These are phyloP conservation scores for Lagodon rhomboides DNA, from an alignment of 2,797 vertebrate genomes.

Conservation along the genomic window DNA sequence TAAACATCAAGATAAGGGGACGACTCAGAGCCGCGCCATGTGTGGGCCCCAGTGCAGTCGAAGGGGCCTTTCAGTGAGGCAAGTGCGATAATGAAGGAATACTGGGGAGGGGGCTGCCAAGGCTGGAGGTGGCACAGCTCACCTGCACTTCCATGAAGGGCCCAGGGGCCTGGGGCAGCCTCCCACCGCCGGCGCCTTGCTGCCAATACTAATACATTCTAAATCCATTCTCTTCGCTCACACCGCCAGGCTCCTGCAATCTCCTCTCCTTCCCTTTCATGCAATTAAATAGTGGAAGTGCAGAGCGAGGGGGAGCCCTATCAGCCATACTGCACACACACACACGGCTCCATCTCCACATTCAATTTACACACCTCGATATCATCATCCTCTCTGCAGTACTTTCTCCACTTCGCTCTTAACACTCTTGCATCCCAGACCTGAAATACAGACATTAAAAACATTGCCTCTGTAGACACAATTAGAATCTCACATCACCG, in stretches of 20 bases:
- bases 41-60: conserved; percentile 79
- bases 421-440: conserved; percentile 74
- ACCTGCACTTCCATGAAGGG: conserved; percentile 84
- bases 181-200: conserved; percentile 82
- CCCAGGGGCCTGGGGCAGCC: conserved; percentile 79
- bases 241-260: conserved; percentile 83
- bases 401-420: conserved; percentile 77
- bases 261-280: conserved; percentile 87
- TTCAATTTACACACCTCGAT: conserved; percentile 87
- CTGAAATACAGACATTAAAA: conserved; percentile 83
- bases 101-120: conserved; percentile 78
- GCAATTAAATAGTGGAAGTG: conserved; percentile 89
- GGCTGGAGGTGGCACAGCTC: conserved; percentile 82
- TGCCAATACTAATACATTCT: conserved; percentile 89
- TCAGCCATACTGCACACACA: conserved; percentile 84
- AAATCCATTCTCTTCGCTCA: conserved; percentile 88
- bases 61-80: conserved; percentile 78
- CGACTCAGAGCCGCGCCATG: conserved; percentile 77
- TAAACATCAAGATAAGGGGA: conserved; percentile 87
- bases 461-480: conserved; percentile 80
- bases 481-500: conserved; percentile 80
- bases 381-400: conserved; percentile 84
- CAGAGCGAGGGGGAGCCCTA: conserved; percentile 84
- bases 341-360: conserved; percentile 81
- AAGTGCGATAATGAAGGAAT: conserved; percentile 81